A percentile compares a stretch with the other conserved stretches of the same genome.
These are phyloP conservation scores for Pangasius krempfi DNA, from an alignment of 2,797 vertebrate species.

Conservation along the genomic window DNA sequence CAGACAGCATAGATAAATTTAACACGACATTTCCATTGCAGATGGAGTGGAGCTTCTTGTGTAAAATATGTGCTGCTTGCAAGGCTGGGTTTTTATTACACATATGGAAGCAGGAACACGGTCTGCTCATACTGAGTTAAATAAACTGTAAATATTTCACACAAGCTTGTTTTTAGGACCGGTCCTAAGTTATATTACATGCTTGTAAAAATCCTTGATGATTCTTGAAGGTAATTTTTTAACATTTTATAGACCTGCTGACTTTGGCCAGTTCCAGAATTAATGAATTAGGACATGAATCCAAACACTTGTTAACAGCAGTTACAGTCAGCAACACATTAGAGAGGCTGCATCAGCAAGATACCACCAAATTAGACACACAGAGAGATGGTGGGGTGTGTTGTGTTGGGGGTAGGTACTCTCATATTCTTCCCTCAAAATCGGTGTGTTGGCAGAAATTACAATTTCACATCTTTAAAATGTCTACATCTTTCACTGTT, in stretches of 20 bases:
- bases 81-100: conserved; percentile 59
- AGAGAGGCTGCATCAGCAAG: conserved; percentile 52
- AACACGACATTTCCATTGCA: conserved; percentile 67
- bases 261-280: conserved; percentile 76
- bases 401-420: not conserved
- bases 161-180: conserved; percentile 77
- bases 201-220: conserved; percentile 80
- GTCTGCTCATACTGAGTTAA: conserved; percentile 54
- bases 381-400: not conserved
- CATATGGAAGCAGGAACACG: conserved; percentile 52
- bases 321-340: conserved; percentile 51
- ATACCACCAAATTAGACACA: conserved; percentile 50
- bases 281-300: conserved; percentile 79
- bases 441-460: not conserved
- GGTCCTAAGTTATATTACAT: conserved; percentile 75
- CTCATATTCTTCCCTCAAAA: not conserved
- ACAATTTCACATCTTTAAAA: not conserved
- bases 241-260: conserved; percentile 78
- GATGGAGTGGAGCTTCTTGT: conserved; percentile 57
- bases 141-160: conserved; percentile 66
- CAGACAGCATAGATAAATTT: conserved; percentile 62
- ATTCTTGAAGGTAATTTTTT: conserved; percentile 74
- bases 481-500: not conserved
- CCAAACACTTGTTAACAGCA: conserved; percentile 63
- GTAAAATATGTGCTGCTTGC: conserved; percentile 66